Percentiles rank a stretch among this genome's conserved stretches.
phyloP scores from a whole-genome alignment of 2,113 vertebrate species.

The Cebus imitator region DNA sequence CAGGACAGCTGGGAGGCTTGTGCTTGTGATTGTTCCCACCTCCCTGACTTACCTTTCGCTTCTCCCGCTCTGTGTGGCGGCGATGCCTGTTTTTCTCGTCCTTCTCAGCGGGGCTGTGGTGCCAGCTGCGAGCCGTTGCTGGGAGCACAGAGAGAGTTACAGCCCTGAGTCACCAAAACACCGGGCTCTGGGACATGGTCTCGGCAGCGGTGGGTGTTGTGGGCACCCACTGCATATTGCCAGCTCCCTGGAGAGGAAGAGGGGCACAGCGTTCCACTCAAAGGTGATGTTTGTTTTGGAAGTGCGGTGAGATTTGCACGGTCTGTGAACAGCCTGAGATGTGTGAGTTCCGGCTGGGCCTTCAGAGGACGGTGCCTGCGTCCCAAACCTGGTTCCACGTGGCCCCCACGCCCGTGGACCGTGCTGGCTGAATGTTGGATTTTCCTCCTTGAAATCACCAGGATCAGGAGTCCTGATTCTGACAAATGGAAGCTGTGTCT shows the following conservation, averaged over 20 bases:
- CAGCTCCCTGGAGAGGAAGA: neutral
- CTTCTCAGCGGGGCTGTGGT: neutral
- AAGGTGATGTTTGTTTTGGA: neutral
- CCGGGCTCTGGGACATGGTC: neutral
- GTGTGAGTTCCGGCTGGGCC: neutral
- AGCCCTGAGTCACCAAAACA: neutral
- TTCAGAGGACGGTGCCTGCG: neutral
- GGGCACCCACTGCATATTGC: rapidly evolving
- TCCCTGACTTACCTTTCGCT: too few relatives aligned
- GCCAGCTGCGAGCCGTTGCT: neutral
- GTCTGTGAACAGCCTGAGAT: neutral
- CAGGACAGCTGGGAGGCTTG: too few relatives aligned
- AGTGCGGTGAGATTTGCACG: neutral
- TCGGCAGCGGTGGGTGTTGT: neutral
- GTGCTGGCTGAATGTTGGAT: neutral
- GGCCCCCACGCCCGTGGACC: neutral
- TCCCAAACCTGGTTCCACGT: neutral
- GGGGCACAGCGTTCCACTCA: neutral
- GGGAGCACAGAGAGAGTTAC: neutral
- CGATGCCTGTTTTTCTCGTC: neutral
- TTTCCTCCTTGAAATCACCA: neutral
- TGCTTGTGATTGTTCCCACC: too few relatives aligned
- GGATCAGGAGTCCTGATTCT: neutral
- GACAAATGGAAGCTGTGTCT: neutral
- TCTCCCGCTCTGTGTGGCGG: too few relatives aligned